These are phyloP conservation scores for Leucophora obtusa DNA, from an alignment of 2,888 invertebrate genomes.

Conservation along the genomic window DNA sequence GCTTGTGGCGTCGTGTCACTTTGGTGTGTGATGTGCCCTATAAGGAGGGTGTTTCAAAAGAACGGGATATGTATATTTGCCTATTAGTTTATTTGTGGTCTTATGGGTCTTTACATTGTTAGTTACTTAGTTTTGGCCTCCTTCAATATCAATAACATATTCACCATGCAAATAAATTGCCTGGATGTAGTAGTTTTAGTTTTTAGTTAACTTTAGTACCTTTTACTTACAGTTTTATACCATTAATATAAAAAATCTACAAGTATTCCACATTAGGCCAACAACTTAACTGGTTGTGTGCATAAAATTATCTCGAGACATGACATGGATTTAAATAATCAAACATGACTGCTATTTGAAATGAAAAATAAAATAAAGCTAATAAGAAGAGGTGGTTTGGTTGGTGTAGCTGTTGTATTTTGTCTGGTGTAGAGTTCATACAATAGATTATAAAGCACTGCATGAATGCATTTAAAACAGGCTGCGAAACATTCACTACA, in stretches of 20 bases:
- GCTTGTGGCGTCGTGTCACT: too few species aligned
- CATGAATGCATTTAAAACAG: too few species aligned
- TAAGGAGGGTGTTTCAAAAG: too few species aligned
- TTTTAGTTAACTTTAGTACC: neutral
- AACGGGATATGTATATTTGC: too few species aligned
- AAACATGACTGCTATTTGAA: conserved; percentile 69
- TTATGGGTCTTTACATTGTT: too few species aligned
- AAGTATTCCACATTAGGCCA: conserved; percentile 26
- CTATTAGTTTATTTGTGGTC: neutral
- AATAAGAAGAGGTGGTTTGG: conserved; percentile 33
- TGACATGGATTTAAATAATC: conserved; percentile 78
- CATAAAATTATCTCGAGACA: conserved; percentile 77
- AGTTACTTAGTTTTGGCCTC: neutral
- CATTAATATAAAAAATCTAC: neutral
- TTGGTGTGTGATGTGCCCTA: too few species aligned
- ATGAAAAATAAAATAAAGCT: conserved; percentile 39
- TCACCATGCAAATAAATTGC: neutral
- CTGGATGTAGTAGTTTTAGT: neutral
- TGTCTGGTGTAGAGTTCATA: too few species aligned
- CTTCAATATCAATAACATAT: conserved; percentile 8
- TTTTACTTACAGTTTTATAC: neutral
- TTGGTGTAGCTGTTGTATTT: too few species aligned
- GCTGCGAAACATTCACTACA: too few species aligned
- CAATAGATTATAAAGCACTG: too few species aligned
- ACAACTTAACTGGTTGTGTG: conserved; percentile 60